These are phyloP conservation scores for Sylvietta virens DNA, from an alignment of 2,113 vertebrate species.

Conservation along the genomic window DNA sequence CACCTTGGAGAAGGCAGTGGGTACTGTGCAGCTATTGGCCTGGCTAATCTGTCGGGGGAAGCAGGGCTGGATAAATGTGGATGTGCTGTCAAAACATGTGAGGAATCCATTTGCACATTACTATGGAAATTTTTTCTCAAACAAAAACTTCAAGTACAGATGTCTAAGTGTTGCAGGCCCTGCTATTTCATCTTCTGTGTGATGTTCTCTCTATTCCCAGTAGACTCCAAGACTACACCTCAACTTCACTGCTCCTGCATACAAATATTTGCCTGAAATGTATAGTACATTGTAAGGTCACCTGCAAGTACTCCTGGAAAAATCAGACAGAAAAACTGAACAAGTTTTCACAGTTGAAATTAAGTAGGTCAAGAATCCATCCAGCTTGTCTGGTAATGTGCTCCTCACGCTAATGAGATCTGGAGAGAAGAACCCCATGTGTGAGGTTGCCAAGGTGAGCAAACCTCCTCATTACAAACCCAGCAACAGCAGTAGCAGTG, in stretches of 20 bases:
- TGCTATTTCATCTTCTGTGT: constrained; percentile 53
- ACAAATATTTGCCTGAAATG: constrained; percentile 56
- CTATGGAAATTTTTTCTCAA: constrained; percentile 39
- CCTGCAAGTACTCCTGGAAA: constrained; percentile 38
- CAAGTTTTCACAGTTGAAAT: constrained; percentile 52
- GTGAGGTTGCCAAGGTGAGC: constrained; percentile 65
- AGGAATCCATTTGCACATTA: constrained; percentile 50
- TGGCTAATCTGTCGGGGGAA: not conserved
- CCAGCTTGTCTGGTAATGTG: constrained; percentile 48
- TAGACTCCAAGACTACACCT: constrained; percentile 2
- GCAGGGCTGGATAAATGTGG: not conserved
- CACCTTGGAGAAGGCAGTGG: not conserved
- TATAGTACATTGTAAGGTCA: constrained; percentile 61
- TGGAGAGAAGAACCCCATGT: constrained; percentile 65
- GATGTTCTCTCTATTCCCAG: constrained; percentile 37
- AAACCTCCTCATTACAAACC: constrained; percentile 54
- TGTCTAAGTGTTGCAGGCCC: constrained; percentile 46
- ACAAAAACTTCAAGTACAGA: constrained; percentile 43
- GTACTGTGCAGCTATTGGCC: not conserved
- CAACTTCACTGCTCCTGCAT: constrained; percentile 27
- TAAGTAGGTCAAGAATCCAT: constrained; percentile 65
- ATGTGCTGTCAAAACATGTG: constrained; percentile 17
- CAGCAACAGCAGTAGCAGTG: constrained; percentile 7
- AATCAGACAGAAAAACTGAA: constrained; percentile 44
- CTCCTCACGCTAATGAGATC: constrained; percentile 69